Evolutionary conservation across 2,797 vertebrate genomes (phyloP).

Genomic region (Xenops minutus): DNA sequence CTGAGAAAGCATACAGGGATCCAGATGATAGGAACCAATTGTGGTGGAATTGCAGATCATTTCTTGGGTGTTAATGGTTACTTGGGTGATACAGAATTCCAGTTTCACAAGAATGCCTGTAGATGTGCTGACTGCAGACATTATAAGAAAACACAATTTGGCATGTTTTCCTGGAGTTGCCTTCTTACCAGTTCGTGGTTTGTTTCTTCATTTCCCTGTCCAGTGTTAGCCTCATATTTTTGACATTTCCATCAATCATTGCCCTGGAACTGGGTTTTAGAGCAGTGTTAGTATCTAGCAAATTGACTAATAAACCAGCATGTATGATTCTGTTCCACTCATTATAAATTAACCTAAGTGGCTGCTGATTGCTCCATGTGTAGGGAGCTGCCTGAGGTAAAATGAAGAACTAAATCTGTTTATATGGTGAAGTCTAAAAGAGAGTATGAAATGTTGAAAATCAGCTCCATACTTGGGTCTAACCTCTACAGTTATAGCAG

Average conservation of each 20-base stretch:
- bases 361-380: neutral
- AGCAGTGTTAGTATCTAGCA: neutral
- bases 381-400: slow-evolving; percentile 25
- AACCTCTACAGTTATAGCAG: neutral
- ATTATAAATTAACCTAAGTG: slow-evolving; percentile 36
- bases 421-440: neutral
- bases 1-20: neutral
- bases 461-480: neutral
- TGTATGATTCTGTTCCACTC: neutral
- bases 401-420: neutral
- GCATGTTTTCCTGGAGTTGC: neutral
- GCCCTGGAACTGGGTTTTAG: neutral
- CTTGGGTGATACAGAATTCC: neutral
- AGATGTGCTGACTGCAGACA: neutral
- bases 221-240: slow-evolving; percentile 3
- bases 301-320: slow-evolving; percentile 23
- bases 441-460: neutral
- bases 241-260: slow-evolving; percentile 25
- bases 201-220: neutral
- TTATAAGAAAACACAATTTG: neutral
- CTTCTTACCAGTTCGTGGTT: neutral
- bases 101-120: neutral
- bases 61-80: neutral
- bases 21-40: neutral
- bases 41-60: neutral